Evolutionary conservation across 2,797 vertebrate genomes (phyloP).

Genomic region (Paedocypris micromegethes): DNA sequence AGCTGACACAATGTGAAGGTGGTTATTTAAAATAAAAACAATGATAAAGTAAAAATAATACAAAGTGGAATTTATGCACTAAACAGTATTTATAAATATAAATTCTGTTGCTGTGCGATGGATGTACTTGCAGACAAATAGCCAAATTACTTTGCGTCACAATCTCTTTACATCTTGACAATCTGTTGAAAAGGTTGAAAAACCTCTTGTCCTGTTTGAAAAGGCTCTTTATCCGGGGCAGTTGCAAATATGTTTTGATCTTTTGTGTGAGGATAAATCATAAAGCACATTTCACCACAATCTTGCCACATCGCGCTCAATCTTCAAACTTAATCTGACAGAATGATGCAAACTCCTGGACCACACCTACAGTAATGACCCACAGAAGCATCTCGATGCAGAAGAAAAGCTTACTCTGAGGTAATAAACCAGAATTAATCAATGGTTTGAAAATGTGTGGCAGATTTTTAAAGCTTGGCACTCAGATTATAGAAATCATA

Average conservation of each 20-base stretch:
- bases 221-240: slow-evolving; percentile 10
- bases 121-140: too few species aligned
- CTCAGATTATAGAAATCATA: slow-evolving; percentile 11
- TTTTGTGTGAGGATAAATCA: slow-evolving; percentile 30
- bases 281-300: slow-evolving; percentile 37
- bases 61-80: too few species aligned
- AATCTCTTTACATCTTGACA: neutral
- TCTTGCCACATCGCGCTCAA: slow-evolving; percentile 32
- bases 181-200: neutral
- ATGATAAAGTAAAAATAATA: too few species aligned
- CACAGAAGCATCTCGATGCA: too few species aligned
- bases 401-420: too few species aligned
- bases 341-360: slow-evolving; percentile 15
- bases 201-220: neutral
- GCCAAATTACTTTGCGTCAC: too few species aligned
- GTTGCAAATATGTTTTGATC: slow-evolving; percentile 17
- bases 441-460: neutral
- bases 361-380: slow-evolving; percentile 2
- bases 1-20: neutral
- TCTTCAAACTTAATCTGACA: slow-evolving; percentile 34
- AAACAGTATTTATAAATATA: too few species aligned
- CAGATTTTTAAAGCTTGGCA: neutral
- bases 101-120: too few species aligned
- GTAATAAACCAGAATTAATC: too few species aligned
- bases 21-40: neutral